phyloP scores from a whole-genome alignment of 2,113 vertebrate genomes.

The Zapus hudsonius region DNA sequence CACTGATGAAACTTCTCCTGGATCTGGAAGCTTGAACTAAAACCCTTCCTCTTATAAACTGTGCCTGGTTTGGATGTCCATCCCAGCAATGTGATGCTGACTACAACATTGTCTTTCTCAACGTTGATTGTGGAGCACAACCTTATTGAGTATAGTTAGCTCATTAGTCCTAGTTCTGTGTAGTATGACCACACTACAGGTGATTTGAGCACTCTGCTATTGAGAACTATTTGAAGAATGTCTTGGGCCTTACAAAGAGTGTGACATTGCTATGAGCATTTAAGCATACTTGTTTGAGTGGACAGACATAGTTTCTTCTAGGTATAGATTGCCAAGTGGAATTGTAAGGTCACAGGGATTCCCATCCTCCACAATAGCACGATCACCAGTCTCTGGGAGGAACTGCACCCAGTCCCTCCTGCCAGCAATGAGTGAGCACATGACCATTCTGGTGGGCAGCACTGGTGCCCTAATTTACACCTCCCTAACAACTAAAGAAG shows the following conservation, averaged over 20 bases:
- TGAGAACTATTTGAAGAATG: background rate
- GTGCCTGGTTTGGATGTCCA: too few species aligned
- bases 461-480: background rate
- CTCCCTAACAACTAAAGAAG: background rate
- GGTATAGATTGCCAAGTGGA: background rate
- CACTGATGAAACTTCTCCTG: too few species aligned
- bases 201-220: background rate
- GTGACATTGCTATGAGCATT: background rate
- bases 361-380: background rate
- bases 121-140: background rate
- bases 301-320: background rate
- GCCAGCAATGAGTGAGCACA: background rate
- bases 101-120: background rate
- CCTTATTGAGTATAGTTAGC: background rate
- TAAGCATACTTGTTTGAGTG: background rate
- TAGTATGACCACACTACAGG: background rate
- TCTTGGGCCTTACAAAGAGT: background rate
- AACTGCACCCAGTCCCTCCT: too few species aligned
- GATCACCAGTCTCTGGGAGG: background rate
- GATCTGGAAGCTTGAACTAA: too few species aligned
- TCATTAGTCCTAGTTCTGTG: background rate
- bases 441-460: background rate
- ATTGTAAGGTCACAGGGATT: background rate
- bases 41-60: too few species aligned
- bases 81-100: too few species aligned